Evolutionary conservation across 2,113 vertebrate genomes (phyloP), one percentile per base, ranked within the genome.

Genomic region (Archilochus colubris): DNA sequence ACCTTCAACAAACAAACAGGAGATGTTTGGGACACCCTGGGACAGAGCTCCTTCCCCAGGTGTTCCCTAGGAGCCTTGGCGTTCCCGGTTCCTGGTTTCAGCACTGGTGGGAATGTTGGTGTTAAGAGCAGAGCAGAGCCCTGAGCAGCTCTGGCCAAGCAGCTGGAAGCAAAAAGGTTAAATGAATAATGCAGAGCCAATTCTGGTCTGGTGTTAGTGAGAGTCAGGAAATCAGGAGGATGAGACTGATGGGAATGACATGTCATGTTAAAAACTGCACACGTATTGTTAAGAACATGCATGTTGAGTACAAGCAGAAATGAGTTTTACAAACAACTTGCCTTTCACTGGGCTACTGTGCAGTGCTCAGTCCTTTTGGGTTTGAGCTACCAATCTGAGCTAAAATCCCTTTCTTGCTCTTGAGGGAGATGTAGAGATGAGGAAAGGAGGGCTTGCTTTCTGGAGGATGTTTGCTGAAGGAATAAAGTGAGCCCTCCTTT

Each of bases 1-100:
- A 95, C 99, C 99, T 99, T 97, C 50, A 88, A 94, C 62, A 96
- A 4, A 93, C 5, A 89, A 53, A 84, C 0, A 13, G 94, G 77
- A 97, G 82, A 96, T 2, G 77, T 36, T 36, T 72, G 82, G 64
- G 54, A 70, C 13, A 59, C 78, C 20, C 74, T 6, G 30, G 48
- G 14, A 86, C 21, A 53, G 2, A 30, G 3, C 54, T 13, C 10
- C 50, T 36, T 7, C 57, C 3, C 0, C 0, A 18, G 3, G 7
- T 5, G 4, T 7, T 19, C 13, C 30, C 88, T 54, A 57, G 72
- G 50, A 75, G 36, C 24, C 23, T 72, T 57, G 19, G 10, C 5
- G 3, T 3, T 81, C 5, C 1, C 43, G n/a, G 43, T 1, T 57
- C 25, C 27, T 14, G 1, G 3, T 76, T 67, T 84, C 20, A 25